A percentile compares a stretch with the other conserved stretches of the same genome.
These are phyloP conservation scores for Rhinolophus sinicus DNA, from an alignment of 2,113 vertebrate genomes.

Conservation along the genomic window DNA sequence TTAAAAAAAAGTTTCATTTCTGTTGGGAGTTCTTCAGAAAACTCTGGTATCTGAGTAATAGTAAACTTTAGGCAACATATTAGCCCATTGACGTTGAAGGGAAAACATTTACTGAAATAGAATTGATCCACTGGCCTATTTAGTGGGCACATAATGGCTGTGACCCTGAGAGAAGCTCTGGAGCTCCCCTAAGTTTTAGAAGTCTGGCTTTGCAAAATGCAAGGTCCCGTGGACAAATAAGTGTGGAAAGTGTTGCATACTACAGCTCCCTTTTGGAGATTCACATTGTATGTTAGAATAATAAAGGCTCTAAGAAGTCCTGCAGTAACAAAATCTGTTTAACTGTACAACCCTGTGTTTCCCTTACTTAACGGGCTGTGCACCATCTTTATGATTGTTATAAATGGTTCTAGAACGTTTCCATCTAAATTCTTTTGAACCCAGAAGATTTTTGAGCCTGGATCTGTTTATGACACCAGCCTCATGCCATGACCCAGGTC, in stretches of 20 bases:
- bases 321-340: background rate
- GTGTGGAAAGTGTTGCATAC: background rate
- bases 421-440: background rate
- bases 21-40: background rate
- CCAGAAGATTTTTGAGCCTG: background rate
- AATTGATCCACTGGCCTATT: background rate
- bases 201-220: slow-evolving; percentile 1
- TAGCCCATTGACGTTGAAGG: background rate
- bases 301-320: background rate
- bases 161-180: slow-evolving; percentile 1
- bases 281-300: background rate
- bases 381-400: background rate
- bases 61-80: background rate
- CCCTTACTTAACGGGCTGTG: background rate
- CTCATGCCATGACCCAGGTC: background rate
- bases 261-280: background rate
- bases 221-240: background rate
- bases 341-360: background rate
- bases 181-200: background rate
- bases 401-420: background rate
- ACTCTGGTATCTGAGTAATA: background rate
- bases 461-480: background rate
- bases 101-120: slow-evolving; percentile 27
- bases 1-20: background rate
- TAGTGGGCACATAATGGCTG: background rate